Conservation (phyloP, 2,113 vertebrate species). For the Merops nubicus region DNA sequence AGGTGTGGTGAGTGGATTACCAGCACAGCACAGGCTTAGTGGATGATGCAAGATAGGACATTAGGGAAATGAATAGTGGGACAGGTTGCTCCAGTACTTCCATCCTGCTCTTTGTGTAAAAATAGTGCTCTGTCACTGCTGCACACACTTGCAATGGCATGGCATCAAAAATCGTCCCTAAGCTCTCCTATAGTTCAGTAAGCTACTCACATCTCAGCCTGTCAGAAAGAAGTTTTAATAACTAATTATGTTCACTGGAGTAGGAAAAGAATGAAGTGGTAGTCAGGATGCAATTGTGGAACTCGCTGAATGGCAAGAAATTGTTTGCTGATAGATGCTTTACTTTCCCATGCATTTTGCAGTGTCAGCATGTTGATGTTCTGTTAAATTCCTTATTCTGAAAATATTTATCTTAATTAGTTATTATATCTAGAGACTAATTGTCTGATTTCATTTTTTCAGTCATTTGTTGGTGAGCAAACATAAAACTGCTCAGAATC, state of each 20-base stretch:
- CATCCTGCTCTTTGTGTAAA: neutral
- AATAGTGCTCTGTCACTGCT: neutral
- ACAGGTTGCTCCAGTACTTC: neutral
- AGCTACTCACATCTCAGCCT: neutral
- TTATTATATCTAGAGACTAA: slow-evolving; percentile 25
- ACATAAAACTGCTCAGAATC: neutral
- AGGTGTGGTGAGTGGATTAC: neutral
- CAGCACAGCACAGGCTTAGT: neutral
- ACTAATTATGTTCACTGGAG: neutral
- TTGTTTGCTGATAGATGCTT: neutral
- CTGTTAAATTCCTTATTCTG: neutral
- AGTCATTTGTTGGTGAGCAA: neutral
- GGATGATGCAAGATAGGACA: neutral
- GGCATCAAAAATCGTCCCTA: neutral
- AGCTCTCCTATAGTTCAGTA: neutral
- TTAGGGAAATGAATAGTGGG: neutral
- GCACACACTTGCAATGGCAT: neutral
- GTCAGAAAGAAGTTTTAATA: neutral
- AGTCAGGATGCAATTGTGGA: neutral
- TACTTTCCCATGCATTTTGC: slow-evolving; percentile 1
- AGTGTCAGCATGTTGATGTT: neutral
- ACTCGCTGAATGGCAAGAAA: neutral
- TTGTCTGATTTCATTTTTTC: neutral
- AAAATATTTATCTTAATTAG: slow-evolving; percentile 52
- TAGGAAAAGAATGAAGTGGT: neutral